Percentiles rank a stretch among this genome's conserved stretches.
Evolutionary conservation across 2,113 vertebrate genomes (phyloP).

Genomic region (Pituophis catenifer): DNA sequence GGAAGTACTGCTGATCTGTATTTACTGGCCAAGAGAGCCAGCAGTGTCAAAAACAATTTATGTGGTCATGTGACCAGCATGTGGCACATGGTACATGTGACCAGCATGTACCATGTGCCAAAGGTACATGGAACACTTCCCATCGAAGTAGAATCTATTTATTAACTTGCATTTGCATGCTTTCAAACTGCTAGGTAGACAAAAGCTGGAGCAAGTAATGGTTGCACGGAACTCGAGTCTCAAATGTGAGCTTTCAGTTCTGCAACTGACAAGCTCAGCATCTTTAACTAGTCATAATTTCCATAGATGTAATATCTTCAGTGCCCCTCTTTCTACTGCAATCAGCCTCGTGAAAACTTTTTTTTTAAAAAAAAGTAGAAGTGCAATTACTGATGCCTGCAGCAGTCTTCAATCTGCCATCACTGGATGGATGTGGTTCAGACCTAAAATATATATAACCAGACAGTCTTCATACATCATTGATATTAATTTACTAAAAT

Average conservation of each 20-base stretch:
- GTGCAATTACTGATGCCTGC: not conserved
- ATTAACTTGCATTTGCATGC: not conserved
- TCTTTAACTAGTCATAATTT: not conserved
- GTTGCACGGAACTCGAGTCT: not conserved
- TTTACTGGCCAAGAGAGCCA: not conserved
- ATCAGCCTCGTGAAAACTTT: not conserved
- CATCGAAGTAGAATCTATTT: not conserved
- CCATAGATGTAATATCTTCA: not conserved
- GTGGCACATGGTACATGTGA: not conserved
- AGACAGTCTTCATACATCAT: not conserved
- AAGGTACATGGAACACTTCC: not conserved
- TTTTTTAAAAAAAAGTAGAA: not conserved
- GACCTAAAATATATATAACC: not conserved
- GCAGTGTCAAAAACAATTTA: not conserved
- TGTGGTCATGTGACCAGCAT: not conserved
- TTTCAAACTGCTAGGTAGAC: not conserved
- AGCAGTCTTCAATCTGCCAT: not conserved
- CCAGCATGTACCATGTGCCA: not conserved
- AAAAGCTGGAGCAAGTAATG: not conserved
- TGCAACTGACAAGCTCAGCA: not conserved
- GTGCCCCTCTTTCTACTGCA: not conserved
- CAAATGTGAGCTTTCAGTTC: not conserved
- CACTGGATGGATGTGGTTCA: not conserved
- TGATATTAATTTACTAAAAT: slow-evolving; percentile 6
- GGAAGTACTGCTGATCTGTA: not conserved